Base-by-base conservation (phyloP, 1,140 invertebrate species). In the Drosophila dunni region DNA sequence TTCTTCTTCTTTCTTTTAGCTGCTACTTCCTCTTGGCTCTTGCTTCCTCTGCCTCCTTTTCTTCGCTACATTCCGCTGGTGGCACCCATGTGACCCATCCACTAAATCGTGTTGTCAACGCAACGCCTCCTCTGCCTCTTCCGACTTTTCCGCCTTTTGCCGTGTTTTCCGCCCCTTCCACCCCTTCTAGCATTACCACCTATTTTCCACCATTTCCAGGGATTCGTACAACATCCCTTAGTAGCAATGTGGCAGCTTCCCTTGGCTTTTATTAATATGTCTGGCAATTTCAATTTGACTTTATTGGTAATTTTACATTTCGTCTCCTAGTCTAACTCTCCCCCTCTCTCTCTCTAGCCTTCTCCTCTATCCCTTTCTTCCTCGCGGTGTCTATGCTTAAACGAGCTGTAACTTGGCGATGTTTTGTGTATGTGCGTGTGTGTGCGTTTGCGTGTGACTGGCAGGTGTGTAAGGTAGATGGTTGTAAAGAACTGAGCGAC, bases 251-350 rank as follows among this genome's bases (percentile, higher is more conserved):
- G 44, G 44, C 24, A 40, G 34, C 15, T 48, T 20, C 29, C 46
- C 54, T 61, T 53, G 77, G 53, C 83, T 88, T 89, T 80, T 89
- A 88, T 88, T 89, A 89, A 89, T 89, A 91, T 84, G 88, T 91
- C 88, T 91, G 88, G 88, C 80, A 91, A 88, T 91, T 91, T 84
- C 75, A 91, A 91, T 91, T 91, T 82, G 84, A 81, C 50, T 89
- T 91, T 91, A 91, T 91, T 91, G 83, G 75, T 83, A 82, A 91
- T 89, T 89, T 89, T 81, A 84, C 84, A 78, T 89, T 88, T 78
- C 50, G 69, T 65, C 62, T 75, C 40, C 70, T 33, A 10, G 10
- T 36, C 58, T 6, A 15, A 38, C 34, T 40, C 53, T 42, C 17
- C 6, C 2, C 24, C 24, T n/a, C 33, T 34, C 51, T 4, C 15